phyloP scores from a whole-genome alignment of 2,797 vertebrate species.

The Ispidina lecontei region DNA sequence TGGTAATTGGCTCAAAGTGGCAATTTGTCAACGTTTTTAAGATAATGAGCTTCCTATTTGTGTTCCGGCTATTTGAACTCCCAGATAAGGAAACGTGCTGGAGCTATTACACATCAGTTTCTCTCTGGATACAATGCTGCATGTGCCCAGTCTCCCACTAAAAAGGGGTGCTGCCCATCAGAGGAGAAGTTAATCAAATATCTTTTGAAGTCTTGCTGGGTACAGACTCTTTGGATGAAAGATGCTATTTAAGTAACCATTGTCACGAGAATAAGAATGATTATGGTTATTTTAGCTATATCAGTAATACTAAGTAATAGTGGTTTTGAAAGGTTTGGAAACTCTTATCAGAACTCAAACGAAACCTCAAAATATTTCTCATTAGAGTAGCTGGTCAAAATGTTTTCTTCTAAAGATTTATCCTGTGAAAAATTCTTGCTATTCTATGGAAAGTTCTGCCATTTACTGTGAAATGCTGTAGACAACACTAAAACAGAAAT shows the following conservation, averaged over 20 bases:
- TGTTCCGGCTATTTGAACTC: not conserved
- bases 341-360: not conserved
- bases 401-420: not conserved
- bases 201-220: not conserved
- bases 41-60: slow-evolving; percentile 19
- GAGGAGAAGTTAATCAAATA: not conserved
- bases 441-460: not conserved
- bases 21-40: not conserved
- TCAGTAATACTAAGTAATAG: not conserved
- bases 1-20: not conserved
- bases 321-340: not conserved
- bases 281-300: not conserved
- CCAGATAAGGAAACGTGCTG: not conserved
- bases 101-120: not conserved
- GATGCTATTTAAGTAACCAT: not conserved
- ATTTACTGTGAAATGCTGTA: not conserved
- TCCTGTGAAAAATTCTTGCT: not conserved
- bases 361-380: not conserved
- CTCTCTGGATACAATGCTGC: not conserved
- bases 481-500: not conserved
- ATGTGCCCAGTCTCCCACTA: not conserved
- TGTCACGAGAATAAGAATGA: not conserved
- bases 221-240: not conserved
- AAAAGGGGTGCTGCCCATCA: not conserved
- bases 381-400: not conserved